Conservation (phyloP, 2,797 vertebrate genomes). For the Sebastes miniatus region DNA sequence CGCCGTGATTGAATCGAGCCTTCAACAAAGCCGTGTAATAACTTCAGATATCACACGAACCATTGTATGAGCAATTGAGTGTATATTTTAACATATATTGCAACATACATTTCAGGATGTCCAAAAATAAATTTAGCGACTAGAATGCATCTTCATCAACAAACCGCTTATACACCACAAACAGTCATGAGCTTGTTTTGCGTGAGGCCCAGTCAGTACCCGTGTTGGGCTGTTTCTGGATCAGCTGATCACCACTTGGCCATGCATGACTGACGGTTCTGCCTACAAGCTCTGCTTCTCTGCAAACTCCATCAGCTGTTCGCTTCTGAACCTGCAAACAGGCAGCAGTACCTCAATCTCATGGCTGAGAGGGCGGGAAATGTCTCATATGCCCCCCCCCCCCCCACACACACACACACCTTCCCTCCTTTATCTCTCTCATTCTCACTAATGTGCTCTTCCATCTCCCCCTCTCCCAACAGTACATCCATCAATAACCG, state of each 20-base stretch:
- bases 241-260: not conserved
- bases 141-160: not conserved
- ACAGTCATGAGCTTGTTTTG: too few relatives aligned
- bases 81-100: too few relatives aligned
- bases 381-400: conserved; percentile 11
- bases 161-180: not conserved
- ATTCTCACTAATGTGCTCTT: conserved; percentile 51
- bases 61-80: too few relatives aligned
- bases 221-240: not conserved
- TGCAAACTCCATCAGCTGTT: not conserved
- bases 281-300: conserved; percentile 2
- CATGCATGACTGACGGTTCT: not conserved
- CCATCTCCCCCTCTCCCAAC: conserved; percentile 45
- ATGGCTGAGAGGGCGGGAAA: conserved; percentile 45
- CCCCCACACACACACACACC: too few relatives aligned
- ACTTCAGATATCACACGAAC: too few relatives aligned
- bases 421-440: conserved; percentile 35
- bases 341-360: conserved; percentile 35
- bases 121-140: too few relatives aligned
- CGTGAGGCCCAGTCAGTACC: too few relatives aligned
- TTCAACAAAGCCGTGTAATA: too few relatives aligned
- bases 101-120: too few relatives aligned
- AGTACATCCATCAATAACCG: conserved; percentile 41
- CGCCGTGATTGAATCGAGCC: too few relatives aligned
- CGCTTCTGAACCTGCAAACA: conserved; percentile 12